Evolutionary conservation across 1,140 invertebrate species (phyloP).

Genomic region (Paramacrobiotus metropolitanus): DNA sequence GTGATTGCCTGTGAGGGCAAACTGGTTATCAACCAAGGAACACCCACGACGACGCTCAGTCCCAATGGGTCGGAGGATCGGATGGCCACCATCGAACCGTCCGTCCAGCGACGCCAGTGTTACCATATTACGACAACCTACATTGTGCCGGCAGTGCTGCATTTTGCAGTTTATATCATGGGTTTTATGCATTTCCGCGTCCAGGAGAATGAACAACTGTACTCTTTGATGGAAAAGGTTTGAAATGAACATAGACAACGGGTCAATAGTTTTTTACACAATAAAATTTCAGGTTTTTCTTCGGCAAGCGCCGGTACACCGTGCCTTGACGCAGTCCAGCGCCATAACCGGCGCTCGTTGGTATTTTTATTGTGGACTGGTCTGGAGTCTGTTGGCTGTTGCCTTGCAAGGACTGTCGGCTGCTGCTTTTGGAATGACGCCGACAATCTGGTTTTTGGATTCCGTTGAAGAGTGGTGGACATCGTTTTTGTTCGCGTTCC

Average conservation of each 20-base stretch:
- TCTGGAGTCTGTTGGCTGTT: background rate
- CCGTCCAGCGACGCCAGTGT: background rate
- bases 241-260: background rate
- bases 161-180: constrained; percentile 47
- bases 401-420: background rate
- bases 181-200: constrained; percentile 50
- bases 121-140: constrained; percentile 31
- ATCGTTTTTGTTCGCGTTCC: constrained; percentile 18
- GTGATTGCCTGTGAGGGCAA: background rate
- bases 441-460: background rate
- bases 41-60: background rate
- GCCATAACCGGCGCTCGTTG: background rate
- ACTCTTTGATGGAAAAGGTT: constrained; percentile 67
- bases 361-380: background rate
- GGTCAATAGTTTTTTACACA: too few species aligned
- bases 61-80: background rate
- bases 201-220: constrained; percentile 59
- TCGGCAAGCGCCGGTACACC: background rate
- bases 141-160: constrained; percentile 46
- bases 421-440: background rate
- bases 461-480: background rate
- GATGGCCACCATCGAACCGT: background rate
- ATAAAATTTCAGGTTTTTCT: constrained; percentile 2
- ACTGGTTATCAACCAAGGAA: background rate
- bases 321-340: background rate